Base-by-base conservation (phyloP, 2,113 vertebrate genomes). In the Sapajus apella region DNA sequence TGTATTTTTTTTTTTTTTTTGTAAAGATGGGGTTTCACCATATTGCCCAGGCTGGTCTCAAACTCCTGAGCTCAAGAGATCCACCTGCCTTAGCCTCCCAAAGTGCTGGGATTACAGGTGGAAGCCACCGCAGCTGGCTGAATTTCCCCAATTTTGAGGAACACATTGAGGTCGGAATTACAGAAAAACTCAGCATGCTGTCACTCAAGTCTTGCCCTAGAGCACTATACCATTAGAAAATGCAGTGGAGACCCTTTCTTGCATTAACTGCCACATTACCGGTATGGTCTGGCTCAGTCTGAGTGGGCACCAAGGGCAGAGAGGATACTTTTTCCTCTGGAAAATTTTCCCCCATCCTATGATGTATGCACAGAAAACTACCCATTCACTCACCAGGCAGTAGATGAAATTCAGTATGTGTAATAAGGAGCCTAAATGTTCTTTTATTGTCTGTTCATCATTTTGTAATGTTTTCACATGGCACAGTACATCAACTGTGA, bases 141-240 rank as follows among this genome's bases (percentile, higher is more conserved):
- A 64, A 64, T 64, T 30, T 64, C 61, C 45, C 66, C 25, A 88
- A 43, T 80, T 95, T 94, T 90, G 52, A 90, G 68, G 21, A 85
- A 16, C 18, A 83, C 47, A 50, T 82, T 82, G 80, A 97, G 32
- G 52, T 83, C 5, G 30, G 40, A 95, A 94, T 94, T 91, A 32
- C 35, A 84, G 32, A 68, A 66, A 96, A 92, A 80, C 18, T 94
- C 72, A 81, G 32, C 50, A 80, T 94, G 43, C 52, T 52, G 43
- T 47, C 75, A 81, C 55, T 90, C 77, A 88, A 1, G 66, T 91
- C 43, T 87, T 37, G 91, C 56, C 56, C 27, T 93, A 50, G 43
- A 92, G 81, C 40, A 68, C 68, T 92, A 0, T 87, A 91, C 85
- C 77, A 76, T 96, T 97, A 96, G 90, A 66, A 96, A 91, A 96